Evolutionary conservation across 2,113 vertebrate species (phyloP).

Genomic region (Boulengeromyrus knoepffleri): DNA sequence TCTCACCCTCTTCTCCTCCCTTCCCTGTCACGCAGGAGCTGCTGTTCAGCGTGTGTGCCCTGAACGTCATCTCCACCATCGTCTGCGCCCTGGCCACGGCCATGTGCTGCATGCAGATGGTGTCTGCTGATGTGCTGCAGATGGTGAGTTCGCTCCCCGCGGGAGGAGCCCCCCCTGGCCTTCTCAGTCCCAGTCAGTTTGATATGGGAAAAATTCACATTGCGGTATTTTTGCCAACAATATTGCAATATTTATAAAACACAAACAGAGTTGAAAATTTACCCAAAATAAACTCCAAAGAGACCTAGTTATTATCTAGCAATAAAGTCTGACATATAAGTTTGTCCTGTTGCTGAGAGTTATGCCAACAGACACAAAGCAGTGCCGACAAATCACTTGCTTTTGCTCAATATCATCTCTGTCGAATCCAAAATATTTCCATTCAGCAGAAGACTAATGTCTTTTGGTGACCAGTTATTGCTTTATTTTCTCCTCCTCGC

Average conservation of each 20-base stretch:
- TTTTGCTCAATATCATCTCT: background rate
- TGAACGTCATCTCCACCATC: constrained; percentile 96
- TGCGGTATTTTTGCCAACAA: background rate
- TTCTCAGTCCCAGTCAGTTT: background rate
- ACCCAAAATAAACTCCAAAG: background rate
- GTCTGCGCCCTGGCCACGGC: constrained; percentile 94
- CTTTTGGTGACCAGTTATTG: background rate
- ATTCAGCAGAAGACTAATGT: background rate
- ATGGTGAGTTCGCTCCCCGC: constrained; percentile 74
- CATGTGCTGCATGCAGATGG: constrained; percentile 99
- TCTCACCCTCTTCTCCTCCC: constrained; percentile 35
- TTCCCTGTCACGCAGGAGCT: constrained; percentile 70
- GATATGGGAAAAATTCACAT: background rate
- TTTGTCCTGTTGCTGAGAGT: background rate
- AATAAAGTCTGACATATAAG: background rate
- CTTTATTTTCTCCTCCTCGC: background rate
- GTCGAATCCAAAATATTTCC: background rate
- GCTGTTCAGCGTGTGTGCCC: constrained; percentile 92
- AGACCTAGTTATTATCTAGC: background rate
- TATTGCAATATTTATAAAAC: background rate
- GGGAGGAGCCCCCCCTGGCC: background rate
- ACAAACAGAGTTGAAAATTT: background rate
- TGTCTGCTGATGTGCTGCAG: constrained; percentile 91
- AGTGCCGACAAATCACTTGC: background rate
- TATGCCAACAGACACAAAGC: background rate